Base-by-base conservation (phyloP, 2,797 vertebrate species). In the Betta splendens region DNA sequence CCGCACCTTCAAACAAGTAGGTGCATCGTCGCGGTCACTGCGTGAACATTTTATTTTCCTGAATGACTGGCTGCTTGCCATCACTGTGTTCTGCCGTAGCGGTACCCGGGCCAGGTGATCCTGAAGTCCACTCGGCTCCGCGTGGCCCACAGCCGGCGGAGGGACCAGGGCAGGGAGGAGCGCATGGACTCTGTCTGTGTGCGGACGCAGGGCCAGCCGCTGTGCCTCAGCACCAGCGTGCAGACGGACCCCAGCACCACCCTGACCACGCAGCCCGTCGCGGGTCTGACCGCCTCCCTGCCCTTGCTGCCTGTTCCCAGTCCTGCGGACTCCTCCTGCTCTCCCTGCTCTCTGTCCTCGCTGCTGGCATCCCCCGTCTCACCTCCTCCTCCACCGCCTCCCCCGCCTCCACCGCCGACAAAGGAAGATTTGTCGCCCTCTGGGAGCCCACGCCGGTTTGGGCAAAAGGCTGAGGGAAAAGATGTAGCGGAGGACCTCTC, bases 1-100 rank as follows among this genome's bases (percentile, higher is more conserved):
- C 59, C 94, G 96, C 58, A 95, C 92, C 22, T 99, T 98, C 86
- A 98, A 98, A 83, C 97, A 98, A 94, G 97, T 98, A 71, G 17
- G 38, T 33, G 9, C 1, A 15, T 2, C 23, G 5, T 11, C 33
- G 1, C 62, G 13, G 16, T 23, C 8, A 44, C 7, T 12, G 28
- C 46, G n/a, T 29, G 1, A 39, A n/a, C 1, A 7, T 45, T 13
- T n/a, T 8, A 21, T 4, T 23, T 31, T 46, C 46, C n/a, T 65
- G n/a, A 11, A 18, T 54, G n/a, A 59, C 9, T 2, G 1, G 15
- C 16, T 18, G 20, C 17, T 36, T 7, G 56, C 22, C 33, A 0
- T 75, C 3, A 15, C 18, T 43, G 10, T 16, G 9, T 18, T 16
- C 47, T 74, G 42, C 73, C 51, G 42, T 16, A 99, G 96, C 94